Evolutionary conservation across 1,140 invertebrate species (phyloP).

Genomic region (Formica selysi): DNA sequence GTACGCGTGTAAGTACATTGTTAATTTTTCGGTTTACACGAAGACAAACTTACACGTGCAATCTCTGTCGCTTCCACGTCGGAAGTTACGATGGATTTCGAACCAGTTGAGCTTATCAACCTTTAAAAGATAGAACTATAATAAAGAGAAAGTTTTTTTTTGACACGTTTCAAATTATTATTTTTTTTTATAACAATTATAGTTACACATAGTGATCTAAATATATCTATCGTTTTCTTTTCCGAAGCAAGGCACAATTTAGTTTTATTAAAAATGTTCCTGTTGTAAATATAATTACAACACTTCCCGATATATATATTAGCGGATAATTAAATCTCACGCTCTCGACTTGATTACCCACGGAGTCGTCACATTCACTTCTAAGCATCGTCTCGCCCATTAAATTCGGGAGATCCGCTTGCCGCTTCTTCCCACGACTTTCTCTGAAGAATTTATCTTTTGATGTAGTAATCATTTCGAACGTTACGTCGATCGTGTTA

Average conservation of each 20-base stretch:
- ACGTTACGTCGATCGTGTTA: conserved; percentile 30
- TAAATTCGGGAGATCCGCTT: conserved; percentile 57
- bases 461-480: conserved; percentile 43
- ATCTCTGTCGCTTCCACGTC: conserved; percentile 21
- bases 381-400: conserved; percentile 15
- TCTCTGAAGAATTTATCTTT: conserved; percentile 53
- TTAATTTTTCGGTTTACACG: background rate
- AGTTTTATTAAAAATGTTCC: conserved; percentile 43
- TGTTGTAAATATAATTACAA: conserved; percentile 43
- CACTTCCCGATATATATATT: conserved; percentile 3
- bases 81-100: conserved; percentile 7
- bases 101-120: conserved; percentile 5
- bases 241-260: conserved; percentile 10
- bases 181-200: conserved; percentile 1
- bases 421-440: conserved; percentile 55
- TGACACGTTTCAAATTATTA: background rate
- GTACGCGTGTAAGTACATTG: background rate
- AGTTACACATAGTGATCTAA: background rate
- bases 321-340: conserved; percentile 39
- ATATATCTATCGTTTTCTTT: background rate
- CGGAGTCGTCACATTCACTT: conserved; percentile 12
- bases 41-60: conserved; percentile 15
- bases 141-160: background rate
- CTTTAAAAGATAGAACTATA: conserved; percentile 29
- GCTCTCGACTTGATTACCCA: conserved; percentile 32